These are phyloP conservation scores for Odocoileus hemionus DNA, from an alignment of 2,113 vertebrate species.

Conservation along the genomic window DNA sequence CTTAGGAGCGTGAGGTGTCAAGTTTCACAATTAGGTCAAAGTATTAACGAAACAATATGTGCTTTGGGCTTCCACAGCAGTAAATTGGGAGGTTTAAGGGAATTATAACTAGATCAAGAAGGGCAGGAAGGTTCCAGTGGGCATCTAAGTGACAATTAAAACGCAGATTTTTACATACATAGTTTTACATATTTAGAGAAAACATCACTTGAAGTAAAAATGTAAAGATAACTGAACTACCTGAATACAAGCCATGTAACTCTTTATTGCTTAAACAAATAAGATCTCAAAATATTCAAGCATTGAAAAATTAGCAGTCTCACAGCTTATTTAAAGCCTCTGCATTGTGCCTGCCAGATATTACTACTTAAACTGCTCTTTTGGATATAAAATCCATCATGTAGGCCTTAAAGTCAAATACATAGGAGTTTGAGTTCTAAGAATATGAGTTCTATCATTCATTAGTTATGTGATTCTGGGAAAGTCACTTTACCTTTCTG, in stretches of 20 bases:
- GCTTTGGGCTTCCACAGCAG: not conserved
- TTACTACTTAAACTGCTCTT: not conserved
- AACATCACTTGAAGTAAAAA: not conserved
- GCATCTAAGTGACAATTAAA: not conserved
- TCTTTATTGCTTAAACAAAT: not conserved
- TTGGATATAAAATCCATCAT: not conserved
- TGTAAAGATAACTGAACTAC: not conserved
- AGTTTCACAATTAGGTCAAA: not conserved
- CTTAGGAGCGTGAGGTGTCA: not conserved
- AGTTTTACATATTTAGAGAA: conserved; percentile 21
- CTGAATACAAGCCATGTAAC: not conserved
- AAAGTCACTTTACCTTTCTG: not conserved
- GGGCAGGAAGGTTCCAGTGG: not conserved
- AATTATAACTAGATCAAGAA: not conserved
- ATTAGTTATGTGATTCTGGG: not conserved
- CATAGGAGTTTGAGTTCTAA: not conserved
- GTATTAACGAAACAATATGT: not conserved
- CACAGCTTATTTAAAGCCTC: not conserved
- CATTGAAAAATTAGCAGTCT: not conserved
- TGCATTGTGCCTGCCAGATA: not conserved
- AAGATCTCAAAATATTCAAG: conserved; percentile 13
- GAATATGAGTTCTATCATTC: not conserved
- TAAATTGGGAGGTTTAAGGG: not conserved
- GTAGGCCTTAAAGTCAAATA: not conserved
- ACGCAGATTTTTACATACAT: not conserved